Evolutionary conservation across 2,797 vertebrate genomes (phyloP).

Genomic region (Myotis myotis): DNA sequence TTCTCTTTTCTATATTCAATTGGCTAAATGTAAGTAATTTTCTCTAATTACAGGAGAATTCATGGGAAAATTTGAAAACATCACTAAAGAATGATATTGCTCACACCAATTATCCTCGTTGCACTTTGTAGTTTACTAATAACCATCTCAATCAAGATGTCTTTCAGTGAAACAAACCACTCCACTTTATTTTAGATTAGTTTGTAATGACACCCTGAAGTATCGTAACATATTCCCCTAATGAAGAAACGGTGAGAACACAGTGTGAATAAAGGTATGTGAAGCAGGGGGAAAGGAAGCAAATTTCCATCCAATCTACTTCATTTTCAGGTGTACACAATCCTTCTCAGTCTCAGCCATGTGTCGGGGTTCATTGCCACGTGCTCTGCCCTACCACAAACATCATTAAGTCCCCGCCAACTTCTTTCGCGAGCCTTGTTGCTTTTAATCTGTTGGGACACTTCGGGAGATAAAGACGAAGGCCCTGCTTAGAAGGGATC

Average conservation of each 20-base stretch:
- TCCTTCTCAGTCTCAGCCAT: conserved; percentile 44
- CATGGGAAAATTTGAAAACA: conserved; percentile 67
- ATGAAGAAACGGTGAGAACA: conserved; percentile 71
- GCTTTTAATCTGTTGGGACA: conserved; percentile 76
- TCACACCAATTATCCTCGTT: conserved; percentile 76
- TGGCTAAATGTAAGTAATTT: conserved; percentile 53
- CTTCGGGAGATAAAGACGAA: conserved; percentile 51
- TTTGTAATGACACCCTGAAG: conserved; percentile 69
- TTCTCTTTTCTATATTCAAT: conserved; percentile 37
- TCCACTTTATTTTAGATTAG: conserved; percentile 72
- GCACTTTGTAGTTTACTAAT: conserved; percentile 72
- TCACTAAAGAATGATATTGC: conserved; percentile 64
- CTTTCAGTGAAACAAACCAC: conserved; percentile 67
- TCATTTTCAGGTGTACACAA: conserved; percentile 62
- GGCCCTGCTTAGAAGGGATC: not conserved
- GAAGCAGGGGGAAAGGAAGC: conserved; percentile 63
- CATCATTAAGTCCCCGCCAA: conserved; percentile 70
- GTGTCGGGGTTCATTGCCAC: conserved; percentile 63
- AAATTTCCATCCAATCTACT: conserved; percentile 70
- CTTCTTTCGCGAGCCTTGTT: conserved; percentile 70
- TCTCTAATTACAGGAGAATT: conserved; percentile 74
- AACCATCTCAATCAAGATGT: conserved; percentile 79
- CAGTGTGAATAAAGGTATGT: not conserved
- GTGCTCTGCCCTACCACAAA: conserved; percentile 59
- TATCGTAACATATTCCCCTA: conserved; percentile 76